phyloP scores from a whole-genome alignment of 2,797 vertebrate species.

The Sardinella longiceps region DNA sequence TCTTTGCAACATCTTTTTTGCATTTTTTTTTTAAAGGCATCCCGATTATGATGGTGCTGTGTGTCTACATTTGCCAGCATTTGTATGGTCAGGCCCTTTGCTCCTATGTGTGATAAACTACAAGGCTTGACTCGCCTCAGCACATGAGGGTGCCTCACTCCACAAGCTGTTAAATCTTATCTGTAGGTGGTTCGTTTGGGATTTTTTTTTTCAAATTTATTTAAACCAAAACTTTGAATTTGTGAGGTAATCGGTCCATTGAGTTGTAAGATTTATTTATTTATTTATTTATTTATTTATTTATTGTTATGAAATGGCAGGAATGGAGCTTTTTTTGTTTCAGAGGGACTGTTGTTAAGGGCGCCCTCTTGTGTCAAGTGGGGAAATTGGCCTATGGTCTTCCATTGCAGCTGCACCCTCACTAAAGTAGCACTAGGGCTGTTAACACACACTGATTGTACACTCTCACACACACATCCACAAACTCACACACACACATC shows the following conservation, averaged over 20 bases:
- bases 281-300: no score
- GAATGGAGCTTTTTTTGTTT: background rate
- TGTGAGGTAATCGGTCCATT: background rate
- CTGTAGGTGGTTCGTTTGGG: background rate
- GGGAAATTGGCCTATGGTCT: background rate
- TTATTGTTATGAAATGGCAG: background rate
- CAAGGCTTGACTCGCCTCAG: background rate
- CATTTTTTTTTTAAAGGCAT: background rate
- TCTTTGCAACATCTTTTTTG: background rate
- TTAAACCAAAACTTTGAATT: background rate
- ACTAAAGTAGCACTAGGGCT: background rate
- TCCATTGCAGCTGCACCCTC: constrained; percentile 3
- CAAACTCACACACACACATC: constrained; percentile 19
- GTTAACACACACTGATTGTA: background rate
- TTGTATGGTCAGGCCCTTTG: background rate
- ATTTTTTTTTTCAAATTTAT: background rate
- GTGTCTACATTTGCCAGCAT: constrained; percentile 12
- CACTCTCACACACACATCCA: background rate
- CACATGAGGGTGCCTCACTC: background rate
- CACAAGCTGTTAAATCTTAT: background rate
- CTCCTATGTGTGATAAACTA: background rate
- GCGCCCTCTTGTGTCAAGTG: background rate
- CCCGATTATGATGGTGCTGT: constrained; percentile 11
- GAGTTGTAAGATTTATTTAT: background rate
- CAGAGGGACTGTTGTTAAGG: background rate